phyloP scores from a whole-genome alignment of 2,888 invertebrate species.

The Sympetrum striolatum region DNA sequence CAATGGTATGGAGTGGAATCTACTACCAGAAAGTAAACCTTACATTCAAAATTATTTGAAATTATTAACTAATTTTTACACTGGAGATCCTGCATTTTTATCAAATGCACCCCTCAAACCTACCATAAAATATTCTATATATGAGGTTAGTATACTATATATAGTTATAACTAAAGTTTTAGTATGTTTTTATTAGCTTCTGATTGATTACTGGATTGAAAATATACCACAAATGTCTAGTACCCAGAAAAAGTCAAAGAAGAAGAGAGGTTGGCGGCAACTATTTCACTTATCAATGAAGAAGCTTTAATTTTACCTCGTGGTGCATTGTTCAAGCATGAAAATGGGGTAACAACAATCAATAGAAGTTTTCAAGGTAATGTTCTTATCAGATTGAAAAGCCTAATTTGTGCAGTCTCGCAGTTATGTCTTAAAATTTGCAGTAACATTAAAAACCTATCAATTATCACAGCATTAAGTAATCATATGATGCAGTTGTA shows the following conservation, averaged over 20 bases:
- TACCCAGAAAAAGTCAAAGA: slow-evolving; percentile 66
- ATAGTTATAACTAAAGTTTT: neutral
- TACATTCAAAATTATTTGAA: neutral
- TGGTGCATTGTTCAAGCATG: slow-evolving; percentile 76
- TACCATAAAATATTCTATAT: neutral
- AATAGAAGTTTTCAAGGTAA: slow-evolving; percentile 66
- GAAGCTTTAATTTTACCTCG: slow-evolving; percentile 81
- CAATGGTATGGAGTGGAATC: slow-evolving; percentile 42
- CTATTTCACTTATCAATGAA: slow-evolving; percentile 72
- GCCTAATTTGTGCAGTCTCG: neutral
- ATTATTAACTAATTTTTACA: slow-evolving; percentile 16
- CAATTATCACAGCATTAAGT: too few relatives aligned
- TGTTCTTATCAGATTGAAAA: neutral
- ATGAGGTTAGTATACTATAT: slow-evolving; percentile 1
- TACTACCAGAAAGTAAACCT: slow-evolving; percentile 34
- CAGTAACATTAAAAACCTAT: too few relatives aligned
- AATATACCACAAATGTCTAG: neutral
- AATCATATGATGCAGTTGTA: too few relatives aligned
- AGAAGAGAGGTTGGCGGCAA: slow-evolving; percentile 77
- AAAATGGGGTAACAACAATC: slow-evolving; percentile 73
- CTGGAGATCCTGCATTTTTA: slow-evolving; percentile 45
- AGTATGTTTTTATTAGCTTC: neutral
- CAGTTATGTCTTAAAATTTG: too few relatives aligned
- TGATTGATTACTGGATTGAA: neutral
- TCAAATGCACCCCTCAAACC: neutral